phyloP scores from a whole-genome alignment of 2,797 vertebrate genomes.

The Poeciliopsis presidionis region DNA sequence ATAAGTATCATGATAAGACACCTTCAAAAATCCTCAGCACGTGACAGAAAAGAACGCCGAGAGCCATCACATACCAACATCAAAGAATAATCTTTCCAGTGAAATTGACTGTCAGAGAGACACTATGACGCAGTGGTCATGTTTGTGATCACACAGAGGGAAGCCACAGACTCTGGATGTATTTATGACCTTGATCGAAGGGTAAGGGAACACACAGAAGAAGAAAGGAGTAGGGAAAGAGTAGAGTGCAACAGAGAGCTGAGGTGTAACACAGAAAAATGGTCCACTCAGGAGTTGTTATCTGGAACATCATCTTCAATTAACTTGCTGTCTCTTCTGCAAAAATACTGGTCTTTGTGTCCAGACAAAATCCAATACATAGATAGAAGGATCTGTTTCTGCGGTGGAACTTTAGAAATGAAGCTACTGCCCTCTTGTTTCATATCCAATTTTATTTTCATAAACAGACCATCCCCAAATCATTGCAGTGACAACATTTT shows the following conservation, averaged over 20 bases:
- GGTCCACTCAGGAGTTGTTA: constrained; percentile 54
- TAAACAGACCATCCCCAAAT: not conserved
- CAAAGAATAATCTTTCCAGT: constrained; percentile 47
- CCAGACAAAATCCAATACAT: constrained; percentile 6
- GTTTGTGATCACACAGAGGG: constrained; percentile 31
- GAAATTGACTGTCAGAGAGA: constrained; percentile 50
- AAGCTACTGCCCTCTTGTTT: not conserved
- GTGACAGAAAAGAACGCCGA: constrained; percentile 23
- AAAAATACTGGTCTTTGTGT: constrained; percentile 28
- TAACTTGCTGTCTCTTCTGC: constrained; percentile 52
- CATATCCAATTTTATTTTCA: not conserved
- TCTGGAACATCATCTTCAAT: constrained; percentile 68
- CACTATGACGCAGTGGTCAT: constrained; percentile 26
- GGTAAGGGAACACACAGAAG: not conserved
- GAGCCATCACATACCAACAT: constrained; percentile 44
- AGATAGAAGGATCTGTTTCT: constrained; percentile 12
- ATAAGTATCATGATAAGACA: constrained; percentile 12
- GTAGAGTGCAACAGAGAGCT: constrained; percentile 17
- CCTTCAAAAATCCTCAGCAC: constrained; percentile 15
- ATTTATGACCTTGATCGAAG: constrained; percentile 22
- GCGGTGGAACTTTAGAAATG: not conserved
- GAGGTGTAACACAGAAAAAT: constrained; percentile 39
- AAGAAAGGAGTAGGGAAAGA: constrained; percentile 7
- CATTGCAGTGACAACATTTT: not conserved
- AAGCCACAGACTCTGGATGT: constrained; percentile 20